Evolutionary conservation across 2,113 vertebrate genomes (phyloP).

Genomic region (Thamnaconus septentrionalis): DNA sequence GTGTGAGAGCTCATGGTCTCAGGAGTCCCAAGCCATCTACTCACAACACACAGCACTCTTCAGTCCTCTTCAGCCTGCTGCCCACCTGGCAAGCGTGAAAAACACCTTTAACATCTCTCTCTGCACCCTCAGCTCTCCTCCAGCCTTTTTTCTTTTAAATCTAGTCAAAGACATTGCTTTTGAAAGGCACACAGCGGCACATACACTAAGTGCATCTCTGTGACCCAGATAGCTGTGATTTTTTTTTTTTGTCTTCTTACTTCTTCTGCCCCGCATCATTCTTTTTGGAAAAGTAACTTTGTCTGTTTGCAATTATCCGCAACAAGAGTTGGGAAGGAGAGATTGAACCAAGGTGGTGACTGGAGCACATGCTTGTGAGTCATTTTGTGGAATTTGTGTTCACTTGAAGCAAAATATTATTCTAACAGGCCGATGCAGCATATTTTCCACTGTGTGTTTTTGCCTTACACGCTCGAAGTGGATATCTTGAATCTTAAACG

Average conservation of each 20-base stretch:
- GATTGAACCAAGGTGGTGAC: conserved; percentile 47
- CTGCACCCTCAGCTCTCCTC: conserved; percentile 19
- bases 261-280: conserved; percentile 20
- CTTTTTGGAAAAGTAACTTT: conserved; percentile 45
- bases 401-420: conserved; percentile 60
- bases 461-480: conserved; percentile 16
- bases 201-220: conserved; percentile 22
- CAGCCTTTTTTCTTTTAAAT: conserved; percentile 35
- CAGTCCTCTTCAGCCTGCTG: conserved; percentile 53
- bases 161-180: conserved; percentile 46
- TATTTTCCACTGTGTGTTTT: conserved; percentile 45
- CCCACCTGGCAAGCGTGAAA: conserved; percentile 60
- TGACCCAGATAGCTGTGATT: conserved; percentile 59
- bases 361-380: conserved; percentile 45
- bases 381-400: conserved; percentile 57
- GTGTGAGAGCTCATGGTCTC: conserved; percentile 45
- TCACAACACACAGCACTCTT: neutral
- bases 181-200: conserved; percentile 14
- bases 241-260: neutral
- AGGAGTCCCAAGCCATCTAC: conserved; percentile 33
- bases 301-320: conserved; percentile 67
- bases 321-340: conserved; percentile 47
- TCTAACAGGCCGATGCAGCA: conserved; percentile 46
- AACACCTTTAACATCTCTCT: conserved; percentile 57
- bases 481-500: conserved; percentile 13